Evolutionary conservation across 2,888 invertebrate species (phyloP).

Genomic region (Eurois occulta): DNA sequence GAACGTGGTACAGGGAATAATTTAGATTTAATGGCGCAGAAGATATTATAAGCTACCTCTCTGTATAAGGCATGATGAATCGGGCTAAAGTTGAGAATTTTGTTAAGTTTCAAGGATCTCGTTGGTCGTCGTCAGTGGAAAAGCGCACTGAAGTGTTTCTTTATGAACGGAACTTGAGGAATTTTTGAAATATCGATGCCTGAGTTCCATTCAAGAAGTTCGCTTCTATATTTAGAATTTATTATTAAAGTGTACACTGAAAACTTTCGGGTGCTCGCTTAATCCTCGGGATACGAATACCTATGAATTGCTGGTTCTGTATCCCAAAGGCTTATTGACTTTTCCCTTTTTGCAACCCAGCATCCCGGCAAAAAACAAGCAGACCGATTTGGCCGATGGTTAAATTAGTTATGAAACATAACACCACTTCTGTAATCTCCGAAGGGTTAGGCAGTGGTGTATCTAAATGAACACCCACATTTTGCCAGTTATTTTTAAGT

Average conservation of each 20-base stretch:
- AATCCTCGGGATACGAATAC: background rate
- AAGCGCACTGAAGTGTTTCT: conserved; percentile 86
- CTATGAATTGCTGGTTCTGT: background rate
- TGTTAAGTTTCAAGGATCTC: conserved; percentile 82
- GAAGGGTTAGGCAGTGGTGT: background rate
- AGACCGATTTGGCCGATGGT: no score
- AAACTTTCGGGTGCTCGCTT: conserved; percentile 12
- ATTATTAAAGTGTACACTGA: conserved; percentile 36
- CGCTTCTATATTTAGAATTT: conserved; percentile 69
- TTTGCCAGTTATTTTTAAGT: background rate
- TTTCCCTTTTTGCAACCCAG: background rate
- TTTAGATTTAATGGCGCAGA: conserved; percentile 83
- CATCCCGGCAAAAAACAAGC: no score
- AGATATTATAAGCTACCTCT: conserved; percentile 83
- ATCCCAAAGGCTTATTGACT: background rate
- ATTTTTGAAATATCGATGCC: conserved; percentile 84
- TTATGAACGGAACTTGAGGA: conserved; percentile 84
- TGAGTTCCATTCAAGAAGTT: conserved; percentile 75
- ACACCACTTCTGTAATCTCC: background rate
- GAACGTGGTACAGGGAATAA: conserved; percentile 78
- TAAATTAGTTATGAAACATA: background rate
- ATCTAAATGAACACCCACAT: background rate
- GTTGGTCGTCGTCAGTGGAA: conserved; percentile 79
- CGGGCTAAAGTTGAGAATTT: conserved; percentile 82
- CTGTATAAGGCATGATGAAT: conserved; percentile 83